A percentile compares a stretch with the other conserved stretches of the same genome.
Conservation (phyloP, 35 echinoderm and acorn worm genomes). For the Anneissia japonica region DNA sequence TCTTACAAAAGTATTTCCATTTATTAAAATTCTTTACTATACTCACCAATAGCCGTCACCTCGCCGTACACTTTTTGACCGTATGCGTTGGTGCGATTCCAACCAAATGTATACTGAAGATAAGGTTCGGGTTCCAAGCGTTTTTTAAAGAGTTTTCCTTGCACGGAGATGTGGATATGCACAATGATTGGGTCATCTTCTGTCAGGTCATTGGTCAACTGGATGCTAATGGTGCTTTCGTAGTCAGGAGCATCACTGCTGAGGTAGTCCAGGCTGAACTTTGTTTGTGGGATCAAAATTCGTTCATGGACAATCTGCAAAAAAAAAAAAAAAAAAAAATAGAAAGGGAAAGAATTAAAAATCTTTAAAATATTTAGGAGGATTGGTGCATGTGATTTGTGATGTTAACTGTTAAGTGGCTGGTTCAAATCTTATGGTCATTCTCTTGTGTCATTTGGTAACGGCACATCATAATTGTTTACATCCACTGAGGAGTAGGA, state of each 20-base stretch:
- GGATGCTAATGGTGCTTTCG: conserved; percentile 18
- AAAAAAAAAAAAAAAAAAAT: too few species aligned
- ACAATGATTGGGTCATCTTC: conserved; percentile 60
- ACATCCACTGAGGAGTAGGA: too few species aligned
- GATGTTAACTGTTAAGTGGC: too few species aligned
- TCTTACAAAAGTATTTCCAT: neutral
- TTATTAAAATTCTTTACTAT: neutral
- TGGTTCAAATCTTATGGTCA: too few species aligned
- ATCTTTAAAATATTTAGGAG: too few species aligned
- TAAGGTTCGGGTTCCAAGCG: conserved; percentile 39
- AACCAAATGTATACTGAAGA: conserved; percentile 50
- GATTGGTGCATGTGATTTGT: too few species aligned
- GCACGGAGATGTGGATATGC: conserved; percentile 52
- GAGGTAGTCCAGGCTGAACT: conserved; percentile 60
- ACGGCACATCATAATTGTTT: too few species aligned
- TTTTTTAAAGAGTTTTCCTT: conserved; percentile 33
- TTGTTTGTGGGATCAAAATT: conserved; percentile 54
- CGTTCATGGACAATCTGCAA: conserved; percentile 68
- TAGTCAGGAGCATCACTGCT: conserved; percentile 47
- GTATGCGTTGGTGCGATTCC: conserved; percentile 78
- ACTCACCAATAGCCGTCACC: conserved; percentile 67
- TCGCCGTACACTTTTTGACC: conserved; percentile 74
- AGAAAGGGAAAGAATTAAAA: too few species aligned
- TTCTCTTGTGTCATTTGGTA: too few species aligned
- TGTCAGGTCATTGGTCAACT: conserved; percentile 21